Base-by-base conservation (phyloP, 2,113 vertebrate species). In the Mirounga angustirostris region DNA sequence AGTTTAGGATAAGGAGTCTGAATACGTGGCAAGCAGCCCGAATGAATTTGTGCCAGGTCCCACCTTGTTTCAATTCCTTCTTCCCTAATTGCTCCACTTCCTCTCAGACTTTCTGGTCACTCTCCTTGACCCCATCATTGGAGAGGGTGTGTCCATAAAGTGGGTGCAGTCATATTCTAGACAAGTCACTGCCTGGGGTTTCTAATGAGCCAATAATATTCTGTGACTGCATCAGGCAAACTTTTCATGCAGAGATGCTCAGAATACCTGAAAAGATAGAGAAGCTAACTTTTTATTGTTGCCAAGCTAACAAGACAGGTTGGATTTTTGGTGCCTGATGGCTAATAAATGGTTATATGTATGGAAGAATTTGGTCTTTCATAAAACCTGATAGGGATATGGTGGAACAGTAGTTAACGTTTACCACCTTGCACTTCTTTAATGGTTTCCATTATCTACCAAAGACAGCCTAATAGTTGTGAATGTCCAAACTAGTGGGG, bases 401-500 rank as follows among this genome's bases (percentile, higher is more conserved):
- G 6, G 12, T 79, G 24, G 73, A 50, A 11, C 16, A 14, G 52
- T 19, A 54, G 81, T 28, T 91, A 82, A 65, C 14, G 61, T 73
- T 95, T 56, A 46, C 21, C 24, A 15, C 69, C 46, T 59, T 36
- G 21, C 12, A 43, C 40, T 67, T 91, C 91, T 69, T 91, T 10
- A 36, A 10, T 78, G 82, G 30, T 79, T 92, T 84, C 71, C 46
- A 18, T 43, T 6, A 71, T 18, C 73, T 65, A 52, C 56, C 65
- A 90, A 94, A 78, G 91, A 94, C 16, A 81, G 88, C 19, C 52
- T 91, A 63, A 78, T 12, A 91, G 63, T 30, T 61, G 67, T 69
- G 59, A 91, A 46, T 36, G 12, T 74, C 28, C 59, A 54, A 16
- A 91, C 43, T 13, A 10, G 9, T 52, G 2, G 69, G 16, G n/a